phyloP scores from a whole-genome alignment of 1,140 invertebrate species.

The Panagrolaimus sp. region DNA sequence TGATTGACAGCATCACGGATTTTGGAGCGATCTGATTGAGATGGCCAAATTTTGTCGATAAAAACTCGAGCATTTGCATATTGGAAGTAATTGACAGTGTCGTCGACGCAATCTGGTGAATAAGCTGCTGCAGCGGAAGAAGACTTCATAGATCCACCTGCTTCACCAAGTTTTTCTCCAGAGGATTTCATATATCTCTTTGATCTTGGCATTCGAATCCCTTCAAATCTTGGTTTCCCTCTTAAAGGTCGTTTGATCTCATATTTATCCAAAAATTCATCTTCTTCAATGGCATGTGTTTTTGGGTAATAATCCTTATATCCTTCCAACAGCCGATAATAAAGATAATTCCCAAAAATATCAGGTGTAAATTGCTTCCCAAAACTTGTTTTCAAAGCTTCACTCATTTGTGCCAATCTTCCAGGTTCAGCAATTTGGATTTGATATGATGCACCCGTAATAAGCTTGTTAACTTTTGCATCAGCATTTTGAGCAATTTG shows the following conservation, averaged over 20 bases:
- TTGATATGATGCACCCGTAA: background rate
- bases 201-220: no score
- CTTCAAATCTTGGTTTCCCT: background rate
- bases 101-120: background rate
- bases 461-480: background rate
- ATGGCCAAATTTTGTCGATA: constrained; percentile 20
- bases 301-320: background rate
- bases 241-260: background rate
- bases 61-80: constrained; percentile 27
- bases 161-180: no score
- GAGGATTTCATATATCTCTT: no score
- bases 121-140: no score
- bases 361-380: background rate
- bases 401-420: no score
- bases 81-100: constrained; percentile 4
- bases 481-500: background rate
- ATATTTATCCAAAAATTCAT: background rate
- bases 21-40: constrained; percentile 12
- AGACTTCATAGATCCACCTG: no score
- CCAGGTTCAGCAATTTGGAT: no score
- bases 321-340: background rate
- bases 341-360: constrained; percentile 1
- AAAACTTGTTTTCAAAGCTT: background rate
- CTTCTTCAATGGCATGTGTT: background rate
- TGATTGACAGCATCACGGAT: constrained; percentile 29